Base-by-base conservation (phyloP, 2,113 vertebrate genomes). In the Anseranas semipalmata region DNA sequence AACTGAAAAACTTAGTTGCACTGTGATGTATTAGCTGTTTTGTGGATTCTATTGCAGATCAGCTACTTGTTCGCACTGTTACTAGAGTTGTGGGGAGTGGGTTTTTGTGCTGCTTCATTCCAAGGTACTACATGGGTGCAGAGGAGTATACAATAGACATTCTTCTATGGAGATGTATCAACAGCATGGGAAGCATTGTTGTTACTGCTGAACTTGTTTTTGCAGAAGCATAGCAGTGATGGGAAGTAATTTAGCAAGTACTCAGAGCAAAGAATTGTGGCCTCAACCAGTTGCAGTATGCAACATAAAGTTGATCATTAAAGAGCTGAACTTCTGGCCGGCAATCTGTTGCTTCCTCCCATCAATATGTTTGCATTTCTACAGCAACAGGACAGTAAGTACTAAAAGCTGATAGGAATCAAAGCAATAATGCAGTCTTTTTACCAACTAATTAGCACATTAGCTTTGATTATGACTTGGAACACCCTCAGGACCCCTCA, bases 21-120 rank as follows among this genome's bases (percentile, higher is more conserved):
- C 2, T 0, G 2, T 2, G 25, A 3, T 39, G 0, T 9, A 13
- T 32, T 39, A 1, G 8, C 48, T 15, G 3, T 60, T 43, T 8
- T 41, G 71, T 28, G 41, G 46, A 7, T 75, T 13, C 32, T 41
- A 0, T 7, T 27, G 79, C 32, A 65, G 35, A 9, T 6, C 74
- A 39, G 33, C 30, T 63, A 2, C 17, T 19, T 19, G 10, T 63
- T 43, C 62, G 15, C 15, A 3, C 32, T 10, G 15, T 21, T 9
- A 25, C 20, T 8, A 1, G 5, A 5, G 20, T 7, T 75, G 3
- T 19, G 63, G 28, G 53, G 20, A 10, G 0, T 7, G 16, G 18
- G 8, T 85, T 70, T 74, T 59, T 32, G 1, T 35, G 30, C 43
- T 28, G 3, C 43, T 43, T 1, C 25, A 37, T 89, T 28, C 50